Percentiles rank a stretch among this genome's conserved stretches.
phyloP scores from a whole-genome alignment of 2,888 invertebrate species.

The Nomada hirtipes region DNA sequence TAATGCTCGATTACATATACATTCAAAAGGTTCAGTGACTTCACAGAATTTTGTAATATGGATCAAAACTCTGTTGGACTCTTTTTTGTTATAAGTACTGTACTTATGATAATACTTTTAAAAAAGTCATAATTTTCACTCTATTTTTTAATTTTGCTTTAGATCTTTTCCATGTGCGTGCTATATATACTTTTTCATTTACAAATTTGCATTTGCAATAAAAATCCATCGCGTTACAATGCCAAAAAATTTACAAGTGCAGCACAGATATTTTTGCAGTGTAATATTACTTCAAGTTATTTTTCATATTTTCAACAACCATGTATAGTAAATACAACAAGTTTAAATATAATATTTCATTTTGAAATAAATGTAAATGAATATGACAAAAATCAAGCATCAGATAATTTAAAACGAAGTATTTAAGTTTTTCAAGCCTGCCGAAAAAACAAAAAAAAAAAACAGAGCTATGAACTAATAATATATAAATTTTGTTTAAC shows the following conservation, averaged over 20 bases:
- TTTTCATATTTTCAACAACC: constrained; percentile 41
- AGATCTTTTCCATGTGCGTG: constrained; percentile 38
- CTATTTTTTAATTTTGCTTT: not conserved
- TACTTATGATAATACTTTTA: constrained; percentile 62
- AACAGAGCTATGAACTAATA: constrained; percentile 21
- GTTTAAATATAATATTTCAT: constrained; percentile 10
- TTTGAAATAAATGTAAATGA: constrained; percentile 17
- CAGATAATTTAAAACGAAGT: constrained; percentile 3
- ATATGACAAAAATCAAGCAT: constrained; percentile 9
- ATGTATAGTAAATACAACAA: constrained; percentile 2
- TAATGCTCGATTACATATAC: constrained; percentile 64
- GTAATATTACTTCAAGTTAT: constrained; percentile 38
- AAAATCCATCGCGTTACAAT: constrained; percentile 39
- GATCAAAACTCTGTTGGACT: constrained; percentile 11
- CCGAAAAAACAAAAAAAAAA: not conserved
- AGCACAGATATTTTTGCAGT: constrained; percentile 23
- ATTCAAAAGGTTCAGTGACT: constrained; percentile 33
- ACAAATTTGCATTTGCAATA: constrained; percentile 29
- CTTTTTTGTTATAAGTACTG: constrained; percentile 32
- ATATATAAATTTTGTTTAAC: constrained; percentile 23
- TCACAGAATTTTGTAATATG: constrained; percentile 13
- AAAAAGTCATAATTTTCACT: constrained; percentile 49
- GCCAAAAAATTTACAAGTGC: constrained; percentile 23
- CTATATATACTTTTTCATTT: constrained; percentile 35
- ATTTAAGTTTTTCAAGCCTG: constrained; percentile 5